Evolutionary conservation across 37 sponge, comb jelly and placozoan species (phyloP).

Genomic region (Halisarca cf. caerulea): DNA sequence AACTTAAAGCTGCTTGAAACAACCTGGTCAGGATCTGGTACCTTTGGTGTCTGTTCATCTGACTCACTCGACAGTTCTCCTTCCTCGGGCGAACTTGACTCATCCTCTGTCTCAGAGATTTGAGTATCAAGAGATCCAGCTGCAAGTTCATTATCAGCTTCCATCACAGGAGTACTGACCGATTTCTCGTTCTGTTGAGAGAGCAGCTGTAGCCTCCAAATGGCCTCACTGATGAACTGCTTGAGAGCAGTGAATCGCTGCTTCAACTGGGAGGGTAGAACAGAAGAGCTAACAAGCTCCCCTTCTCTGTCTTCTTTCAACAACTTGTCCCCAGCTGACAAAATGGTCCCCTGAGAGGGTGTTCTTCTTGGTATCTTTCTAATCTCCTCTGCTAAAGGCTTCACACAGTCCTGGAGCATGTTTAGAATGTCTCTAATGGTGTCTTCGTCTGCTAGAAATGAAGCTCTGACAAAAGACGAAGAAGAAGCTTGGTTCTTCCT

Average conservation of each 20-base stretch:
- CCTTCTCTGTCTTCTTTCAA: background rate
- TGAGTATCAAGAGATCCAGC: too few relatives aligned
- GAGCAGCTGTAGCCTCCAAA: constrained; percentile 86
- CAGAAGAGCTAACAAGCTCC: constrained; percentile 44
- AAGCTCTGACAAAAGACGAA: background rate
- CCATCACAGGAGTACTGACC: background rate
- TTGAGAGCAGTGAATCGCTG: constrained; percentile 65
- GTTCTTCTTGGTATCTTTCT: background rate
- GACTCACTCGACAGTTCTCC: background rate
- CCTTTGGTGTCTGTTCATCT: background rate
- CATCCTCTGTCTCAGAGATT: background rate
- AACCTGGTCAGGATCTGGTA: background rate
- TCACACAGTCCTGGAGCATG: constrained; percentile 64
- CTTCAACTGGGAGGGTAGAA: constrained; percentile 51
- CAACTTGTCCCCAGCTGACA: background rate
- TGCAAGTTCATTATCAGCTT: background rate
- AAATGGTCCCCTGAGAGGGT: constrained; percentile 2
- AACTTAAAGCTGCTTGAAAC: too few relatives aligned
- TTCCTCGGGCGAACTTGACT: background rate
- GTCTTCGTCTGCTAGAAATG: constrained; percentile 48
- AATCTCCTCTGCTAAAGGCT: constrained; percentile 1
- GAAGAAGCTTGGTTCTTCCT: background rate
- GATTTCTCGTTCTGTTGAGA: constrained; percentile 30
- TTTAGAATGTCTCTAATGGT: constrained; percentile 49
- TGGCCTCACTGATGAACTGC: constrained; percentile 87